A percentile compares a stretch with the other conserved stretches of the same genome.
Evolutionary conservation across 92 coral and sea anemone species (phyloP).

Genomic region (Anthopleura xanthogrammica): DNA sequence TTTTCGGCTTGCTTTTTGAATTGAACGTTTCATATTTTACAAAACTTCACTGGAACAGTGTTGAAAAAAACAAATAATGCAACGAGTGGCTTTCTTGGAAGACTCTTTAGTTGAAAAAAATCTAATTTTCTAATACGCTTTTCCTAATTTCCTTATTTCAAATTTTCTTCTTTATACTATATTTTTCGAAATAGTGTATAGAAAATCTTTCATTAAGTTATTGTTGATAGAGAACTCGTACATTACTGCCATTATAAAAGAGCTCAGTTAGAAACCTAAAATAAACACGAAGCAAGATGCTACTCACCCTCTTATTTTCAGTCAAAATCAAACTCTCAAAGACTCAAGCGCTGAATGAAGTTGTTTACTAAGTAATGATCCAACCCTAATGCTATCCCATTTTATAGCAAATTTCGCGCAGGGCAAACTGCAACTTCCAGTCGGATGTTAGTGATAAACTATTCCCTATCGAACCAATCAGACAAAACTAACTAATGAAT

Average conservation of each 20-base stretch:
- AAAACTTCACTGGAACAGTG: neutral
- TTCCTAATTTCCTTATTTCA: no score
- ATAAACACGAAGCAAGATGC: neutral
- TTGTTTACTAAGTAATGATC: neutral
- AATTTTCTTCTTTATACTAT: no score
- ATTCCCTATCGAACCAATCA: neutral
- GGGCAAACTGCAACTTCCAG: neutral
- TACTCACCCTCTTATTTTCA: neutral
- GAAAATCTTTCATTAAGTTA: no score
- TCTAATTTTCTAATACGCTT: no score
- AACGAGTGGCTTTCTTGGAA: neutral
- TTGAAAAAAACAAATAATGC: neutral
- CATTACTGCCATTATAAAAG: no score
- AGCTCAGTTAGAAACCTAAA: no score
- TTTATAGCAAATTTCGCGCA: neutral
- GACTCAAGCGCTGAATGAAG: neutral
- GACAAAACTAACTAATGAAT: neutral
- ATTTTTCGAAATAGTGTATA: no score
- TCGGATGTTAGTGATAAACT: constrained; percentile 1
- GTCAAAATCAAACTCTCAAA: neutral
- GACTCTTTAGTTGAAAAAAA: no score
- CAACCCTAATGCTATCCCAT: neutral
- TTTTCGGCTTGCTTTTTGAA: neutral
- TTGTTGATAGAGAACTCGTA: no score
- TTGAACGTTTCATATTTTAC: neutral